Percentiles rank a stretch among this genome's conserved stretches.
These are phyloP conservation scores for Datnioides undecimradiatus DNA, from an alignment of 2,113 vertebrate genomes.

Conservation along the genomic window DNA sequence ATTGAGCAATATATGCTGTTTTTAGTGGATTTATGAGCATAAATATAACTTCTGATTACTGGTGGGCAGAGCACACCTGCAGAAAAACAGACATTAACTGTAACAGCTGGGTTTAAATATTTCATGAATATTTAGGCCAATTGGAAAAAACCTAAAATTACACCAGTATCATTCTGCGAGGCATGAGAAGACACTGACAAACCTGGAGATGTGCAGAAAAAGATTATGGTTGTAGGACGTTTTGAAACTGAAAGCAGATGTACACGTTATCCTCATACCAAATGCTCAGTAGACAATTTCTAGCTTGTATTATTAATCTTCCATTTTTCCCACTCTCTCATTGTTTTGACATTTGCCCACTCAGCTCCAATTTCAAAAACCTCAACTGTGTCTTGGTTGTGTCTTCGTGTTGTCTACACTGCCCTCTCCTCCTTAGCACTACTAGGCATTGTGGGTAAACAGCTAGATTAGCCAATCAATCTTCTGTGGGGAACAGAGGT, in stretches of 20 bases:
- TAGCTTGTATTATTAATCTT: background rate
- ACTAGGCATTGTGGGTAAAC: slow-evolving; percentile 81
- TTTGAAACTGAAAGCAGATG: background rate
- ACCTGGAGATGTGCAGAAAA: background rate
- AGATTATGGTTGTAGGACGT: background rate
- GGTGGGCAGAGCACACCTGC: background rate
- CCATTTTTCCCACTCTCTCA: background rate
- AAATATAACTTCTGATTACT: background rate
- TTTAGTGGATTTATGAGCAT: background rate
- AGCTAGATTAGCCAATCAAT: slow-evolving; percentile 84
- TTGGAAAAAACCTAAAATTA: background rate
- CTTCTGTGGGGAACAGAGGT: slow-evolving; percentile 68
- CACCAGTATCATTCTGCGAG: too few species aligned
- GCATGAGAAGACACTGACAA: background rate
- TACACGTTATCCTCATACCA: too few species aligned
- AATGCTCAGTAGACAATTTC: background rate
- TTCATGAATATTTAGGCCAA: slow-evolving; percentile 2
- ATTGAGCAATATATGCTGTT: too few species aligned
- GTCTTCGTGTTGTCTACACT: slow-evolving; percentile 63
- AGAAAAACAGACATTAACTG: background rate
- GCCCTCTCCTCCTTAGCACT: slow-evolving; percentile 66
- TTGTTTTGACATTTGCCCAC: slow-evolving; percentile 37
- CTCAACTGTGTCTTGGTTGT: slow-evolving; percentile 42
- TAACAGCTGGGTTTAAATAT: background rate
- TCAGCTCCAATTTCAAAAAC: slow-evolving; percentile 60